Evolutionary conservation across 2,113 vertebrate species (phyloP).

Genomic region (Myodes glareolus): DNA sequence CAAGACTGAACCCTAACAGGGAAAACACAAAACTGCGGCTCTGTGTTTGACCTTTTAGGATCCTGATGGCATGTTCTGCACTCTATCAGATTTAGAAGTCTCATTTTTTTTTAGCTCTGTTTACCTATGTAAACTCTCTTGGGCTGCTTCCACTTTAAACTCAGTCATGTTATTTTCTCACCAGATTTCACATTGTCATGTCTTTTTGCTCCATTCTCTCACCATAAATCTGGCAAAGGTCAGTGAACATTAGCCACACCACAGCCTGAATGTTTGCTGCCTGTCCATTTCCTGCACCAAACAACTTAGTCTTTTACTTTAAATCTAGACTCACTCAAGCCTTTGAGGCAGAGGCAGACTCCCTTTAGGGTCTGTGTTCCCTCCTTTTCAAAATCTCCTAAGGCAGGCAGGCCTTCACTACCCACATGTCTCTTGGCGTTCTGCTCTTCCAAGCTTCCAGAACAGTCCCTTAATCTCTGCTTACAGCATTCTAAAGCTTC

Average conservation of each 20-base stretch:
- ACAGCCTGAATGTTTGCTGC: neutral
- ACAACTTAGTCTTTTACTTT: neutral
- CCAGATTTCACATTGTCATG: neutral
- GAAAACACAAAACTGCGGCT: neutral
- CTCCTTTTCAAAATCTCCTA: neutral
- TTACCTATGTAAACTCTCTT: neutral
- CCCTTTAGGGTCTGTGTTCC: neutral
- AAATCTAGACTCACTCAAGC: neutral
- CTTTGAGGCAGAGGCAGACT: neutral
- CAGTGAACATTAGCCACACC: neutral
- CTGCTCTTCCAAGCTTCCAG: neutral
- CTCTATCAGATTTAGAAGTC: neutral
- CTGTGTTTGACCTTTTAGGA: neutral
- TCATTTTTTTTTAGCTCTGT: neutral
- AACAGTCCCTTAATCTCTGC: neutral
- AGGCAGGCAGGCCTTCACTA: neutral
- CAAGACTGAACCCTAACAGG: neutral
- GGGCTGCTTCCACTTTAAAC: neutral
- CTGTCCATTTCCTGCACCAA: neutral
- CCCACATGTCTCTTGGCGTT: neutral
- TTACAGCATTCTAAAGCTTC: neutral
- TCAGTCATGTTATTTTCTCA: neutral
- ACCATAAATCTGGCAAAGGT: neutral
- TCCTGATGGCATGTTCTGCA: neutral
- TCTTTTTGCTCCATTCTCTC: neutral